Base-by-base conservation (phyloP, 35 echinoderm and acorn worm genomes). In the Apostichopus californicus region DNA sequence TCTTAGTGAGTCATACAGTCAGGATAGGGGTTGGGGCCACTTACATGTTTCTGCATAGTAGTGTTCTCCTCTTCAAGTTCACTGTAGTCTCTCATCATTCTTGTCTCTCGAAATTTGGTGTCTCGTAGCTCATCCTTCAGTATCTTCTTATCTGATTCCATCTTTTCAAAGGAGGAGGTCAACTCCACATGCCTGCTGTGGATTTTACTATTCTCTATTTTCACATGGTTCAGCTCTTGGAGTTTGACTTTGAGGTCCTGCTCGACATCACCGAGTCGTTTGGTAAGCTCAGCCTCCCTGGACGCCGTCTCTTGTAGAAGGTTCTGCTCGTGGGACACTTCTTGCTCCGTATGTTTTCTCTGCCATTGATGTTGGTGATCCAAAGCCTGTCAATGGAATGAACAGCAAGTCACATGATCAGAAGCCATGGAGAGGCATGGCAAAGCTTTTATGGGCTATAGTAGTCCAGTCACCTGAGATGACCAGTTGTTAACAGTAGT, bases 41-140 rank as follows among this genome's bases (percentile, higher is more conserved):
- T 92, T 61, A 98, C 96, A 93, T 98, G 96, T 89, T 98, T 98
- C 66, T 98, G 96, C 94, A 98, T 95, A 90, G 89, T 86, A 87
- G 96, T 98, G 79, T 98, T 98, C 81, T 98, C 96, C 72, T 98
- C 96, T 73, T 98, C 96, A 54, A 98, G 93, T 77, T 98, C 96
- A 92, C 96, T 98, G 77, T 98, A 98, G 77, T 98, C 96, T 73
- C 93, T 89, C 18, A 98, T 87, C 63, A 98, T 72, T 53, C 96
- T 93, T 5, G 79, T 94, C 87, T 98, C 96, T 71, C 96, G 61
- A 21, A 96, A 98, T 78, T 98, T 96, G 21, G 90, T 80, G 85
- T 98, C 96, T 68, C 96, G 26, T 2, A 96, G 73, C 75, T 98
- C 96, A 83, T 98, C 96, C 57, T 96, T 95, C 65, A 94, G 57